A percentile compares a stretch with the other conserved stretches of the same genome.
phyloP scores from a whole-genome alignment of 2,797 vertebrate genomes.

The Gouania willdenowi region DNA sequence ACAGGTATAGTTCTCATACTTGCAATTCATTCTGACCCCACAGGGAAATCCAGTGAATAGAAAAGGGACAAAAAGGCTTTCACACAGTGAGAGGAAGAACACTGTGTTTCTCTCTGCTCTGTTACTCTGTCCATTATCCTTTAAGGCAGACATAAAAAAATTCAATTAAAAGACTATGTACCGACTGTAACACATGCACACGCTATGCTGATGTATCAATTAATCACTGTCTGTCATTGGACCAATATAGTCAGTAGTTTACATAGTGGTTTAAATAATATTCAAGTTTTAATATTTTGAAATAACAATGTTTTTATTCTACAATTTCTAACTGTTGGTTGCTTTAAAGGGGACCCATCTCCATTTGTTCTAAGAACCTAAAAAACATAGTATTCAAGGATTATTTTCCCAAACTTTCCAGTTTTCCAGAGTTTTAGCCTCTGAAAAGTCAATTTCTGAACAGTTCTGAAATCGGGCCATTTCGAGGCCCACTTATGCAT shows the following conservation, averaged over 20 bases:
- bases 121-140: conserved; percentile 58
- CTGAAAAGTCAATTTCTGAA: too few relatives aligned
- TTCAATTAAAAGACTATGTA: conserved; percentile 74
- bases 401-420: too few relatives aligned
- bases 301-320: too few relatives aligned
- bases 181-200: conserved; percentile 63
- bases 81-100: conserved; percentile 29
- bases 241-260: conserved; percentile 32
- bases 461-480: too few relatives aligned
- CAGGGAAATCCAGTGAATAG: conserved; percentile 14
- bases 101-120: conserved; percentile 57
- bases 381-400: too few relatives aligned
- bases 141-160: conserved; percentile 62
- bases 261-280: too few relatives aligned
- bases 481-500: too few relatives aligned
- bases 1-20: neutral
- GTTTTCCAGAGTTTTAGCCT: too few relatives aligned
- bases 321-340: too few relatives aligned
- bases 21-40: conserved; percentile 1
- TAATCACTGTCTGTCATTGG: conserved; percentile 65
- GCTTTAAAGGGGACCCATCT: too few relatives aligned
- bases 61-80: conserved; percentile 28
- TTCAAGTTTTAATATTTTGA: too few relatives aligned
- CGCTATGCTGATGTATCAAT: conserved; percentile 56
- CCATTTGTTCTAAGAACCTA: too few relatives aligned